Conservation (phyloP, 2,113 vertebrate species). For the Xiphias gladius region DNA sequence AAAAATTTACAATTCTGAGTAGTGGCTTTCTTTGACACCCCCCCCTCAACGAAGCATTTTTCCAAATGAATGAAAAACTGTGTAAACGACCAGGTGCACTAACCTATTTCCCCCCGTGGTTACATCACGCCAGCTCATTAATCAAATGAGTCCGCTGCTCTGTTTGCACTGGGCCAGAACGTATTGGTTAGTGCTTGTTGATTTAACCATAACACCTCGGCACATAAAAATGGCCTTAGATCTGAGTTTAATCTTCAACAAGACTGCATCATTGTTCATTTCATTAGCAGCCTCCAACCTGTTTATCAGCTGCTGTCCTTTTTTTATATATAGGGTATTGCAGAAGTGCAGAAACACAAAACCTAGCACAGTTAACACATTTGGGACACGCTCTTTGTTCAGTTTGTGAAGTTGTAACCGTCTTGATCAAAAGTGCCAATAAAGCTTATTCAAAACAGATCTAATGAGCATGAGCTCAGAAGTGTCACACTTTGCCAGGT, state of each 20-base stretch:
- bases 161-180: slow-evolving; percentile 75
- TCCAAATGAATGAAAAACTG: slow-evolving; percentile 77
- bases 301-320: slow-evolving; percentile 16
- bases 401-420: not conserved
- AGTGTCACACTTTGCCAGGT: not conserved
- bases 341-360: not conserved
- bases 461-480: not conserved
- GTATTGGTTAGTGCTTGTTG: slow-evolving; percentile 74
- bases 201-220: slow-evolving; percentile 76
- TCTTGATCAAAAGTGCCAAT: not conserved
- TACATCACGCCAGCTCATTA: slow-evolving; percentile 80
- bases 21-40: slow-evolving; percentile 49
- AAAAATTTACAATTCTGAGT: slow-evolving; percentile 48
- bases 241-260: slow-evolving; percentile 70
- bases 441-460: slow-evolving; percentile 16
- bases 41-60: slow-evolving; percentile 48
- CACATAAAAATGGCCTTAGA: slow-evolving; percentile 66
- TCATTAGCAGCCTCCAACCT: slow-evolving; percentile 4
- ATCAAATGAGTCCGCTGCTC: slow-evolving; percentile 74
- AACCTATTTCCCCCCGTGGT: slow-evolving; percentile 66
- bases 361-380: not conserved
- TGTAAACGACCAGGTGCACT: slow-evolving; percentile 75
- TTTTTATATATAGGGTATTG: not conserved
- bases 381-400: not conserved
- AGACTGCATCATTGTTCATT: slow-evolving; percentile 49